A percentile compares a stretch with the other conserved stretches of the same genome.
phyloP scores from a whole-genome alignment of 1,140 invertebrate species.

The Macrobrachium nipponense region DNA sequence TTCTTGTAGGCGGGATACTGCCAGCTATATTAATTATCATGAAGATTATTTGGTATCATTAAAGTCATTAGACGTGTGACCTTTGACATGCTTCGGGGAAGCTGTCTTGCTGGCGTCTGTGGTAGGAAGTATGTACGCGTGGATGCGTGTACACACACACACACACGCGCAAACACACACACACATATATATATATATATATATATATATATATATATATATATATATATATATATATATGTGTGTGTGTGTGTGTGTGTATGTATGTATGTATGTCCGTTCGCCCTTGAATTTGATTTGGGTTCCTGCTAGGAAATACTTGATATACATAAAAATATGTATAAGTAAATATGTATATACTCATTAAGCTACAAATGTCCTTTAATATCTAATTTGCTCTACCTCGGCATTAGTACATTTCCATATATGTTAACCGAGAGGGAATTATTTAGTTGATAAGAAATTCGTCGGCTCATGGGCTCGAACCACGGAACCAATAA shows the following conservation, averaged over 20 bases:
- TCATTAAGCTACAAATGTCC: no score
- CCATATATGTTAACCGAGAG: no score
- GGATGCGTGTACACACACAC: not conserved
- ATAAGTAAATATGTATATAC: slow-evolving; percentile 30
- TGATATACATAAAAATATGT: not conserved
- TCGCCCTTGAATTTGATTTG: not conserved
- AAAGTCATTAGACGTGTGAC: no score
- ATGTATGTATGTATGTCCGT: not conserved
- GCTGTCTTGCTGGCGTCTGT: not conserved
- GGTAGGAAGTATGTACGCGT: not conserved
- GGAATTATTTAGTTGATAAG: no score
- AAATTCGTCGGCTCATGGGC: no score
- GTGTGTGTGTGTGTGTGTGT: no score
- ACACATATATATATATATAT: slow-evolving; percentile 21
- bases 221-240: not conserved
- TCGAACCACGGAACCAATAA: no score
- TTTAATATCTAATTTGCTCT: no score
- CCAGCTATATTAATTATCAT: no score
- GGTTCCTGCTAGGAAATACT: not conserved
- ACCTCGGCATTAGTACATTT: no score
- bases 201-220: not conserved
- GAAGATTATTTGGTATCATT: no score
- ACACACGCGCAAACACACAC: slow-evolving; percentile 30
- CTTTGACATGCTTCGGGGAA: not conserved
- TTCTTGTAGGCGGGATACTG: no score